phyloP scores from a whole-genome alignment of 2,888 invertebrate genomes.

The Pimpla rufipes region DNA sequence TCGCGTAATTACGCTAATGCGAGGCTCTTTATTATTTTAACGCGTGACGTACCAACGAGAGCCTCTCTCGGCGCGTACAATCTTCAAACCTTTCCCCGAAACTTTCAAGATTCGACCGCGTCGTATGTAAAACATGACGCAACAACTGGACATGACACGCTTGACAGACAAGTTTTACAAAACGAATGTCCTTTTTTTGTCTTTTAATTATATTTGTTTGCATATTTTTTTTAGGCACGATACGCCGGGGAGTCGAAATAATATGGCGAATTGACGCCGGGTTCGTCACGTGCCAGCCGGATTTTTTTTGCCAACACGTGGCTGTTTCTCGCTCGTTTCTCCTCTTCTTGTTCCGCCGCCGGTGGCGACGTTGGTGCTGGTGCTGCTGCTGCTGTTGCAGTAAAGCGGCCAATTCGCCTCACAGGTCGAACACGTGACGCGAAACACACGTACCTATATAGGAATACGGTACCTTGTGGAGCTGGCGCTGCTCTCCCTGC shows the following conservation, averaged over 20 bases:
- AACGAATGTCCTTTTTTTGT: too few species aligned
- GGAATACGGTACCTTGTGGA: slow-evolving; percentile 9
- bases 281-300: slow-evolving; percentile 48
- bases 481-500: slow-evolving; percentile 23
- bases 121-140: too few species aligned
- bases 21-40: slow-evolving; percentile 58
- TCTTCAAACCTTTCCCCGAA: background rate
- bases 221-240: background rate
- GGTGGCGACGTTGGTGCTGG: background rate
- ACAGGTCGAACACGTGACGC: slow-evolving; percentile 59
- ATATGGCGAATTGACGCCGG: background rate
- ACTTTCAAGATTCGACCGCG: background rate
- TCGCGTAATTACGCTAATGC: slow-evolving; percentile 63
- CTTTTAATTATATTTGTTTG: background rate
- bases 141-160: too few species aligned
- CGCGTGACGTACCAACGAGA: slow-evolving; percentile 59
- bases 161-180: too few species aligned
- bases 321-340: slow-evolving; percentile 13
- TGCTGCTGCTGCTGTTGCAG: slow-evolving; percentile 27
- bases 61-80: background rate
- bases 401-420: slow-evolving; percentile 41
- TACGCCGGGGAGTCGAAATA: background rate
- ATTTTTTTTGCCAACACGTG: slow-evolving; percentile 38
- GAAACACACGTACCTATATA: slow-evolving; percentile 28
- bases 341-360: background rate